Evolutionary conservation across 2,113 vertebrate genomes (phyloP).

Genomic region (mouse (Mus musculus)): GRCm39 chr16:25229001-25229500

Average conservation of each 20-base stretch:
- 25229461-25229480: constrained; percentile 61
- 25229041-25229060: background rate
- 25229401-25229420: constrained; percentile 85
- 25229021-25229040: background rate
- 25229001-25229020: background rate
- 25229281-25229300: constrained; percentile 75
- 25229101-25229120: background rate
- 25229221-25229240: constrained; percentile 58
- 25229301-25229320: constrained; percentile 80
- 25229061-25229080: background rate
- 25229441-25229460: constrained; percentile 84
- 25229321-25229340: constrained; percentile 74
- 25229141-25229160: constrained; percentile 9
- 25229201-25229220: constrained; percentile 8
- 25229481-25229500: constrained; percentile 73
- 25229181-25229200: constrained; percentile 47
- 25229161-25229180: background rate
- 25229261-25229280: constrained; percentile 70
- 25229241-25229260: constrained; percentile 71
- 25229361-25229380: constrained; percentile 85
- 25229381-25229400: constrained; percentile 85
- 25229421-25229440: constrained; percentile 85
- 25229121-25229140: background rate
- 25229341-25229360: constrained; percentile 85
- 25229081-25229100: background rate